Percentiles rank a stretch among this genome's conserved stretches.
Conservation (phyloP, 2,888 invertebrate genomes). For the Heteromurus nitidus region DNA sequence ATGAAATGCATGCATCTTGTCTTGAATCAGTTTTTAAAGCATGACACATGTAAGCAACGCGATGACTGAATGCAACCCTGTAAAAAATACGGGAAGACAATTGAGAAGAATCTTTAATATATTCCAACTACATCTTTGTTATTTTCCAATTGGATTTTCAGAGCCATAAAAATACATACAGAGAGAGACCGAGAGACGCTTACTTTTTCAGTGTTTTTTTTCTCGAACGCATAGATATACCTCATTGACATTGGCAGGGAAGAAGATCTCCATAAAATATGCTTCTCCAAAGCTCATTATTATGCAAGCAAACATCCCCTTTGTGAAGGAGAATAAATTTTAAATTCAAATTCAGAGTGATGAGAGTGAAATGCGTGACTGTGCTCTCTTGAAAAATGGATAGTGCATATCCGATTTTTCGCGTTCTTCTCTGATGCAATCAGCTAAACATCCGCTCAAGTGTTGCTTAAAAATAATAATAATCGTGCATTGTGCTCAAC, state of each 20-base stretch:
- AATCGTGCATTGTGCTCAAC: background rate
- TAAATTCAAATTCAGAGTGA: constrained; percentile 54
- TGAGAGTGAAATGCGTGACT: constrained; percentile 40
- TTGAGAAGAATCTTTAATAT: constrained; percentile 9
- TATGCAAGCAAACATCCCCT: constrained; percentile 59
- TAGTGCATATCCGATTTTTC: background rate
- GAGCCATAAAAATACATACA: background rate
- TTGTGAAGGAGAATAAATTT: constrained; percentile 56
- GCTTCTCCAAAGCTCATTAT: constrained; percentile 36
- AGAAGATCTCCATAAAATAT: constrained; percentile 10
- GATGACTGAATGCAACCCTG: constrained; percentile 1
- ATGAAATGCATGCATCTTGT: too few relatives aligned
- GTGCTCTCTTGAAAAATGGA: constrained; percentile 13
- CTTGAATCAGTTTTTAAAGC: too few relatives aligned
- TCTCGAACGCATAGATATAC: too few relatives aligned
- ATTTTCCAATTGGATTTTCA: constrained; percentile 26
- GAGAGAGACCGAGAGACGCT: too few relatives aligned
- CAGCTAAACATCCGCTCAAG: background rate
- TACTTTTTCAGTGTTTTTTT: background rate
- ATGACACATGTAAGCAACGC: background rate
- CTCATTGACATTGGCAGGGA: background rate
- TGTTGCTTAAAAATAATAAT: too few relatives aligned
- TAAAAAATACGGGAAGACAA: constrained; percentile 21
- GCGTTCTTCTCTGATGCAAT: background rate
- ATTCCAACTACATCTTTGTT: constrained; percentile 15